Base-by-base conservation (phyloP, 2,888 invertebrate genomes). In the Trisateles emortualis region DNA sequence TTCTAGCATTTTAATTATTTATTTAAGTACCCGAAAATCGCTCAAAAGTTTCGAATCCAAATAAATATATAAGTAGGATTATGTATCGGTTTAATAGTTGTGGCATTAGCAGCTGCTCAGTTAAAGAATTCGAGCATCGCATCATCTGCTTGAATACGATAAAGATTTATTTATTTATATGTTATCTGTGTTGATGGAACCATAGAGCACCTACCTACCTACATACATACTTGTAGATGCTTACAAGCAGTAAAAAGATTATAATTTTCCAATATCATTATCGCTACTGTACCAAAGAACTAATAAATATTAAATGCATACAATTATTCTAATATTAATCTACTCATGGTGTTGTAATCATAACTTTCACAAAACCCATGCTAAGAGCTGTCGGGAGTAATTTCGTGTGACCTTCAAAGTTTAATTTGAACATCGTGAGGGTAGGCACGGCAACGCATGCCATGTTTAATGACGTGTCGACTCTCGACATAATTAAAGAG, bases 371-470 rank as follows among this genome's bases (percentile, higher is more conserved):
- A 13, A 29, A 17, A 19, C 33, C 39, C 14, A 46, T 26, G 14
- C 33, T 10, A 42, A 11, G 40, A 48, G 38, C 45, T 53, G 48
- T 59, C 53, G n/a, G 41, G 32, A 48, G 36, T 58, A 65, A 66
- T 62, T 63, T 52, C 36, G 58, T 30, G 24, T 39, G 36, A 32
- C 48, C 51, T 52, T 52, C 50, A 39, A 59, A 55, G 30, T 61
- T 58, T 52, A 56, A 59, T 59, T 68, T 56, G 35, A 52, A 59
- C 35, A 56, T 52, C 44, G 42, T 41, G 29, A 45, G 39, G 26
- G 6, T 40, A 41, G n/a, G 29, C 26, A 40, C 30, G 22, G 14
- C 9, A 33, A 13, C 14, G 24, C 41, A 24, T 26, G 29, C 19
- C 14, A 22, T 43, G 40, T 41, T 49, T 36, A 33, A 35, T 24